Evolutionary conservation across 1,140 invertebrate genomes (phyloP), one percentile per base, ranked within the genome.

Genomic region (Leucophenga varia): DNA sequence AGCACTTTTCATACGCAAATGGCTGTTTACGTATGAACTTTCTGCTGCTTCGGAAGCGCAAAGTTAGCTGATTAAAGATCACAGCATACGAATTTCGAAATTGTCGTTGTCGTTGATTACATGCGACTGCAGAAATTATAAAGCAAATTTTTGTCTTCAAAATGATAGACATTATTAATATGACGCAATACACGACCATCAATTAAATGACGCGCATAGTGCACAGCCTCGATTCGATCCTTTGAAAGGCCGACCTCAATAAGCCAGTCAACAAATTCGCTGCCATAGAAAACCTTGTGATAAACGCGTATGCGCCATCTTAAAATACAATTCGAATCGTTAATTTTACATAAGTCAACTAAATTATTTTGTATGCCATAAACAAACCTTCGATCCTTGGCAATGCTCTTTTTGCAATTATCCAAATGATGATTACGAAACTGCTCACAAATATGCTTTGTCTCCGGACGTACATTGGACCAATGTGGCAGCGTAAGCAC

Each of bases 191-290:
- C 84, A 46, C 90, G 80, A 9, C 91, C 91, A 64, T 89, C 85
- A 2, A 96, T 76, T 5, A 97, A 78, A 65, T 89, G 85, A 17
- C 84, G 80, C n/a, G 89, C 91, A 76, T 94, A 95, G 22, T 79
- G 80, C 1, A 88, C 81, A 13, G 90, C 93, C 61, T 93, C 88
- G 19, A 80, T 78, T 14, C 88, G 78, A 75, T 88, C 88, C 36
- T 79, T 77, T 0, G 86, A 87, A 10, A 97, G 69, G 1, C 90
- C 90, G 37, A 87, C 86, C 54, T 85, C 79, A 7, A 91, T 76
- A 6, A 96, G 78, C 93, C 93, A 97, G 64, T 90, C 85, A 13
- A 93, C 87, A 18, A 97, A 81, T 55, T 88, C 86, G 47, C 80
- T 81, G 14, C 93, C 93, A 57, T 85, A 86, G 71, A 97, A 97